A percentile compares a stretch with the other conserved stretches of the same genome.
Conservation (phyloP, 2,797 vertebrate species). For the Phylloscopus collybita region DNA sequence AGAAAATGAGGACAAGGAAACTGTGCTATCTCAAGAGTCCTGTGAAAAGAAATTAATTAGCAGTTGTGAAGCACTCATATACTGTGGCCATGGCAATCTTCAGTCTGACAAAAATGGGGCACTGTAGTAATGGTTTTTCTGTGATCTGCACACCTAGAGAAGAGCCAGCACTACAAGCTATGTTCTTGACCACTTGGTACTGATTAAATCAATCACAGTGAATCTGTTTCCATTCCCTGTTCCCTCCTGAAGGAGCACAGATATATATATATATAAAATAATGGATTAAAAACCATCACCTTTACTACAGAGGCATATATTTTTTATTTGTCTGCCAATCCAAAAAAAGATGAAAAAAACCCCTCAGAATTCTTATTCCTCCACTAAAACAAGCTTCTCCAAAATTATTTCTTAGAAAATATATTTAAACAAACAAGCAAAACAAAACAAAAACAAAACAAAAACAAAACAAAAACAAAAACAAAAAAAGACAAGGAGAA, state of each 20-base stretch:
- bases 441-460: rapidly evolving
- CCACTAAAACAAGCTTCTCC: neutral
- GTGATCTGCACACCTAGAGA: neutral
- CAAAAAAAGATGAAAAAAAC: neutral
- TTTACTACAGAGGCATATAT: neutral
- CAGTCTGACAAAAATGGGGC: constrained; percentile 42
- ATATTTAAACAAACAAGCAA: rapidly evolving
- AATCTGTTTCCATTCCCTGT: neutral
- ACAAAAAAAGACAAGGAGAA: neutral
- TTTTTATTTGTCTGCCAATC: neutral
- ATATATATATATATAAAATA: neutral
- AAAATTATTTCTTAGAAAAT: neutral
- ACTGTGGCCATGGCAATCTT: constrained; percentile 13
- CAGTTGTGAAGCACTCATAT: constrained; percentile 20
- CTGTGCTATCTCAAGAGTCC: constrained; percentile 35
- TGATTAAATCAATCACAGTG: neutral
- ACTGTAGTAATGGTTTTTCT: neutral
- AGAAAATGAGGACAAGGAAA: constrained; percentile 62
- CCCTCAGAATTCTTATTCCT: neutral
- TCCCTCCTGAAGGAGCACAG: neutral
- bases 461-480: rapidly evolving
- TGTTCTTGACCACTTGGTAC: neutral
- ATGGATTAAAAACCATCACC: neutral
- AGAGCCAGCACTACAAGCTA: neutral
- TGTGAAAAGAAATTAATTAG: constrained; percentile 65